These are phyloP conservation scores for Micrastur ruficollis DNA, from an alignment of 2,797 vertebrate genomes.

Conservation along the genomic window DNA sequence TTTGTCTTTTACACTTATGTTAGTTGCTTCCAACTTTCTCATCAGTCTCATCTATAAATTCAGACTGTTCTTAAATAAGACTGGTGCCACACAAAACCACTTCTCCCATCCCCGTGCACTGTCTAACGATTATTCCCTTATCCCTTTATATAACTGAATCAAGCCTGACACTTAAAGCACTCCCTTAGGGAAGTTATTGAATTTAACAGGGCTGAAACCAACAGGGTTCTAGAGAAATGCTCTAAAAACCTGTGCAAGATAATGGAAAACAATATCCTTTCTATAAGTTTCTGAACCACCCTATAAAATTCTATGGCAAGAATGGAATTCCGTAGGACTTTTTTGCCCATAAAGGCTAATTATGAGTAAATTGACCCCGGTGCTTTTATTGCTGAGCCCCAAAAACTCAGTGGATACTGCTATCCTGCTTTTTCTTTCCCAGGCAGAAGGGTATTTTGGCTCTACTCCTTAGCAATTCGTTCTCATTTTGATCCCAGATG, in stretches of 20 bases:
- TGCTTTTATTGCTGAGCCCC: neutral
- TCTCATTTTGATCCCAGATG: neutral
- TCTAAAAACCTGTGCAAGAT: slow-evolving; percentile 6
- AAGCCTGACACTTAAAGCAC: slow-evolving; percentile 56
- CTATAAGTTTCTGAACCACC: neutral
- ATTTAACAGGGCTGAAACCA: slow-evolving; percentile 56
- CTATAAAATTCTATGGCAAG: neutral
- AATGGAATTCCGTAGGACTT: neutral
- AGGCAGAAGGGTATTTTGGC: neutral
- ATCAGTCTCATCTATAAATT: slow-evolving; percentile 54
- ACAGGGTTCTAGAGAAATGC: slow-evolving; percentile 18
- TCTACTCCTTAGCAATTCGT: neutral
- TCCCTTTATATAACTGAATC: slow-evolving; percentile 56
- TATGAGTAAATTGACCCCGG: neutral
- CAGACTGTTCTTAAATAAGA: slow-evolving; percentile 48
- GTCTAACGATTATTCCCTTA: slow-evolving; percentile 48
- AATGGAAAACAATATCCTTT: slow-evolving; percentile 10
- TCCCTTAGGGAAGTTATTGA: slow-evolving; percentile 59
- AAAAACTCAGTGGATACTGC: neutral
- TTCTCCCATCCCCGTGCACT: slow-evolving; percentile 14
- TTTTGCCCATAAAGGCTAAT: neutral
- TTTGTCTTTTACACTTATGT: neutral
- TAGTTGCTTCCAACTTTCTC: slow-evolving; percentile 30
- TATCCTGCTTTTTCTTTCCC: neutral
- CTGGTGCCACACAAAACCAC: slow-evolving; percentile 37